Percentiles rank a stretch among this genome's conserved stretches.
These are phyloP conservation scores for Bubo blakistoni DNA, from an alignment of 2,113 vertebrate genomes.

Conservation along the genomic window DNA sequence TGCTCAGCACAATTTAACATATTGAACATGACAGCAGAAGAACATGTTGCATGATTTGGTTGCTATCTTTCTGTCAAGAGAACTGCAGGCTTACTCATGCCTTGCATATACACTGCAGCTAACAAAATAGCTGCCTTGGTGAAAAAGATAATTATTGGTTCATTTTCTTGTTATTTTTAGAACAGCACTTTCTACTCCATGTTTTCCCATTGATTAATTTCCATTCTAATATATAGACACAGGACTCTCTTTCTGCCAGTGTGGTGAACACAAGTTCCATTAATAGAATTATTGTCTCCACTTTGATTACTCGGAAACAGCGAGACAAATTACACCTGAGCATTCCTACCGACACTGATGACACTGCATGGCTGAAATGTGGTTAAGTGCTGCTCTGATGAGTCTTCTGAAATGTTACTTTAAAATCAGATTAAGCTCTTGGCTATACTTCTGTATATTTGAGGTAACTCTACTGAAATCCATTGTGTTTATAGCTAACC, in stretches of 20 bases:
- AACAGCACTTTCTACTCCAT: background rate
- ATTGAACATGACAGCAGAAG: conserved; percentile 5
- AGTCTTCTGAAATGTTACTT: background rate
- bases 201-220: conserved; percentile 14
- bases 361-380: background rate
- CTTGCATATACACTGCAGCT: background rate
- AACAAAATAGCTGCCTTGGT: background rate
- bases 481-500: background rate
- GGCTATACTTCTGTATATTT: background rate
- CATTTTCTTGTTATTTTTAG: conserved; percentile 15
- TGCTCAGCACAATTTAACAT: background rate
- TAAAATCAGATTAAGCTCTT: background rate
- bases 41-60: background rate
- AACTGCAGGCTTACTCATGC: conserved; percentile 13
- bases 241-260: background rate
- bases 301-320: background rate
- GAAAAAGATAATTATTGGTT: conserved; percentile 19
- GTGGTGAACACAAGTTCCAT: background rate
- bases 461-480: background rate
- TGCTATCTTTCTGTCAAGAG: conserved; percentile 28
- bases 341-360: background rate
- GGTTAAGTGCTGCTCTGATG: background rate
- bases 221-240: background rate
- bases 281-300: background rate
- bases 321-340: background rate